Percentiles rank a stretch among this genome's conserved stretches.
Conservation (phyloP, 2,113 vertebrate genomes). For the Ptyas mucosa region DNA sequence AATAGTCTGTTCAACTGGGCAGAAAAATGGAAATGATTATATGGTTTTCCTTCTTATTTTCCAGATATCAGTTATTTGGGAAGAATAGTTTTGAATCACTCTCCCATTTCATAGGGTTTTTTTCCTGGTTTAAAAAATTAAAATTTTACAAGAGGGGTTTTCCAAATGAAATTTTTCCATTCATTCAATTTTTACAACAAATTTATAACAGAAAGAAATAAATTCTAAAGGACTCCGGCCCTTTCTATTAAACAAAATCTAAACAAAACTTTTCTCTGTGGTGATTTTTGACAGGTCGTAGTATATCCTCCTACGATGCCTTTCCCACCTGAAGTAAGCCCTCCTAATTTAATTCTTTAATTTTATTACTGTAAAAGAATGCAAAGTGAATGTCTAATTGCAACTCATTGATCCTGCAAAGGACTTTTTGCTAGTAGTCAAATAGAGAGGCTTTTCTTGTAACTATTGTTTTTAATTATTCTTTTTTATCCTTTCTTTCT, state of each 20-base stretch:
- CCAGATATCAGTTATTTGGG: background rate
- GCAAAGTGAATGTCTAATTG: background rate
- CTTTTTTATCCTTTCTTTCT: conserved; percentile 14
- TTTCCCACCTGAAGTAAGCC: conserved; percentile 58
- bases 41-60: background rate
- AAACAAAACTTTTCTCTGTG: background rate
- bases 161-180: background rate
- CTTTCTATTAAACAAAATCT: background rate
- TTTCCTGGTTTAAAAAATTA: background rate
- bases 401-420: background rate
- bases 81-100: background rate
- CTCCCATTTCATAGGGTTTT: background rate
- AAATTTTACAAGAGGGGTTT: background rate
- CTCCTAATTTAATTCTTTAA: background rate
- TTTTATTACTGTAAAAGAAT: background rate
- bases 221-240: background rate
- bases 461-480: background rate
- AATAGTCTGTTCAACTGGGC: background rate
- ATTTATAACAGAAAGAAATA: background rate
- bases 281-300: conserved; percentile 47
- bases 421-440: background rate
- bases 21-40: background rate
- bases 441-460: background rate
- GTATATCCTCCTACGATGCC: conserved; percentile 52
- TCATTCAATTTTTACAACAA: background rate